Evolutionary conservation across 2,888 invertebrate genomes (phyloP).

Genomic region (Sphaerophoria rueppellii): DNA sequence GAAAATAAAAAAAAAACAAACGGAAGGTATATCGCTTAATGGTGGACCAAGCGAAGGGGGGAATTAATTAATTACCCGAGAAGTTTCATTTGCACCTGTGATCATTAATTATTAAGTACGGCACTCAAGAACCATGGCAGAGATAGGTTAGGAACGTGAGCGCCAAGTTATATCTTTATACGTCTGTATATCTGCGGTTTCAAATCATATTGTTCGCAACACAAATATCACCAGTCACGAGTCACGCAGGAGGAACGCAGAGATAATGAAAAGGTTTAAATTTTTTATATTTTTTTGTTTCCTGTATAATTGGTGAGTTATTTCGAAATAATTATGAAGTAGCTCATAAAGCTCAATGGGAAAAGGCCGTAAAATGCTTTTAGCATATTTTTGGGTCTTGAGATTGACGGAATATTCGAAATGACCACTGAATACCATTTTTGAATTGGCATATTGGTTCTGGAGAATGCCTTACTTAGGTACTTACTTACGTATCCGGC

Average conservation of each 20-base stretch:
- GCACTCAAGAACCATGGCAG: slow-evolving; percentile 21
- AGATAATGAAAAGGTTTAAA: slow-evolving; percentile 1
- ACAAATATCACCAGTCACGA: not conserved
- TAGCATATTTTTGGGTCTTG: too few relatives aligned
- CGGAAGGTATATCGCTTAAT: too few relatives aligned
- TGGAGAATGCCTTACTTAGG: too few relatives aligned
- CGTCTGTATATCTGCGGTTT: not conserved
- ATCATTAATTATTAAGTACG: slow-evolving; percentile 68
- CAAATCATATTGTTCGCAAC: not conserved
- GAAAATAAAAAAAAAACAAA: not conserved
- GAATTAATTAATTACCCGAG: slow-evolving; percentile 69
- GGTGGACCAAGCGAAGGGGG: not conserved
- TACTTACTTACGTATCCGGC: too few relatives aligned
- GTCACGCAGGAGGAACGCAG: not conserved
- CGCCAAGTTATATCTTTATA: slow-evolving; percentile 7
- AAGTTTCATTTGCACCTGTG: slow-evolving; percentile 72
- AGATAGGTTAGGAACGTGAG: slow-evolving; percentile 40
- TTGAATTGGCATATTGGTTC: too few relatives aligned
- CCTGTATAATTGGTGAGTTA: slow-evolving; percentile 36
- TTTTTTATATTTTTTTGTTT: slow-evolving; percentile 6
- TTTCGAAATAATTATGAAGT: slow-evolving; percentile 64
- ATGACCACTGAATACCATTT: too few relatives aligned
- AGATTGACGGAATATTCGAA: too few relatives aligned
- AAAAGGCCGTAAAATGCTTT: too few relatives aligned
- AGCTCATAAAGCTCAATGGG: not conserved